Evolutionary conservation across 2,888 invertebrate genomes (phyloP), one percentile per base, ranked within the genome.

Genomic region (Mellilla xanthometata): DNA sequence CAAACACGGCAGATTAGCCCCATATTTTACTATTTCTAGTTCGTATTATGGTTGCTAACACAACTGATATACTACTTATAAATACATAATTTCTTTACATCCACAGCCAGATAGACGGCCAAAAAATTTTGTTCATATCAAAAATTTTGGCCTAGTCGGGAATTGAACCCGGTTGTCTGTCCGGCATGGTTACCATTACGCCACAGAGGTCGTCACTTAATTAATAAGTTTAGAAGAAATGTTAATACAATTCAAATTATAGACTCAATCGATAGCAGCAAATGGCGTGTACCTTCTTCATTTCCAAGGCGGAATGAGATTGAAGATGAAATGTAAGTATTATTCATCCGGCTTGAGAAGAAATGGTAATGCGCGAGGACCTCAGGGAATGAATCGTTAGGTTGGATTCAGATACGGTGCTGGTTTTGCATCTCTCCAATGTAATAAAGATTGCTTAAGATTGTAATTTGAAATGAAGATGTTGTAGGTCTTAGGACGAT

Each of bases 331-430:
- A 53, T 45, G 45, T 49, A 43, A 54, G 43, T 53, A 56, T 45
- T 53, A 53, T 57, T 53, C 51, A 49, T 54, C 31, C 34, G 35
- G 32, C 44, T 50, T 41, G 48, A 50, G 55, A 52, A 58, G 53
- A 52, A 58, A 58, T 55, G 52, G 58, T 54, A 55, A 55, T 58
- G 39, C 45, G 33, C 39, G 26, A 29, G 39, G 48, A 43, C 52
- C 52, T 53, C 28, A 41, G 38, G 55, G 55, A 58, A 48, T 50
- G 44, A 49, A 52, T 49, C 48, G 57, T 45, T 51, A 54, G 39
- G 51, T 45, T 34, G 52, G 45, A 58, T 53, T 58, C 55, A 52
- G 43, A 39, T 33, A 42, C 29, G 41, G 31, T 38, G 32, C 36
- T 35, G 42, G 41, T 39, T 50, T 44, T 39, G 45, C 49, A 41